Evolutionary conservation across 2,797 vertebrate genomes (phyloP), one percentile per base, ranked within the genome.

Genomic region (Rhabdophis nuchalis): DNA sequence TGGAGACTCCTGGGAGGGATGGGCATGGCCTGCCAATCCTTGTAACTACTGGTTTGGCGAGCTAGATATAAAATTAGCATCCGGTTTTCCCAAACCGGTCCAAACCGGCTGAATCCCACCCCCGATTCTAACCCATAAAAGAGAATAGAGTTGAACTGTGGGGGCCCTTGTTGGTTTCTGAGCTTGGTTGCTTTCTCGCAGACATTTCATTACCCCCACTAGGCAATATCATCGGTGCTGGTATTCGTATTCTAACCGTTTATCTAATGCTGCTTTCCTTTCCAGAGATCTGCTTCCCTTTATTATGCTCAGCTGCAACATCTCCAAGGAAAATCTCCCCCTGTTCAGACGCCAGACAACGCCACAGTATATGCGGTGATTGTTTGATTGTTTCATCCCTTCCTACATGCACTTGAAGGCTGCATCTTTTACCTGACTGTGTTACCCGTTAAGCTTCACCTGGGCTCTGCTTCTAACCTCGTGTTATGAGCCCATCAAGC

Each of bases 291-390:
- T 46, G 56, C 27, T 77, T 90, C 64, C 25, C 86, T 93, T 54
- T 57, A 90, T 92, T 92, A 92, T 5, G 92, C 89, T 25, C 92
- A 92, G 20, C 60, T 92, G 41, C 54, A 53, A 52, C 89, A 87
- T 90, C 85, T 32, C 46, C 61, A 7, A 60, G 52, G 41, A 41
- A 92, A 87, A 88, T 61, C 64, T 32, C 8, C 10, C 1, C 13
- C 23, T 5, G 16, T 60, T 54, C 16, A 9, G 11, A 25, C 25
- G n/a, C 23, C 46, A 3, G 89, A 92, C 29, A 82, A 50, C 32
- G 29, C 46, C 16, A 93, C 89, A 0, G 18, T 93, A 20, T 90
- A 93, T 54, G 89, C 86, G 41, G 92, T 60, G 12, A 88, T 93
- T n/a, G 86, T 90, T 18, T 90, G 89, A 92, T 14, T 18, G 20